phyloP scores from a whole-genome alignment of 2,797 vertebrate genomes.

The Emys orbicularis region DNA sequence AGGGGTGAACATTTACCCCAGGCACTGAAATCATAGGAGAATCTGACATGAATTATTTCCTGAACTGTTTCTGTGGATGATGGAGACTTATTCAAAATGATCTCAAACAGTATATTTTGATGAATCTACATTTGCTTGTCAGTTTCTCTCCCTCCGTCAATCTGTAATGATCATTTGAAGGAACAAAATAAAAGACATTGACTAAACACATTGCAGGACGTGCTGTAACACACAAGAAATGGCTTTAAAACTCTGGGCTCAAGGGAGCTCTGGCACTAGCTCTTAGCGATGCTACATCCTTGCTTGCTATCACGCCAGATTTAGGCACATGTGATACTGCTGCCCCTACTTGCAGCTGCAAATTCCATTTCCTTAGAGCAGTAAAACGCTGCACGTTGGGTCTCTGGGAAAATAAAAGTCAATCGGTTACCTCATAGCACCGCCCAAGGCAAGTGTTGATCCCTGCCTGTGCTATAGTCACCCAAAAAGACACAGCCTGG shows the following conservation, averaged over 20 bases:
- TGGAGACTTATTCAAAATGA: constrained; percentile 66
- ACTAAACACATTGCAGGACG: constrained; percentile 20
- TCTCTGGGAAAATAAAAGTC: not conserved
- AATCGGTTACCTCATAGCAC: not conserved
- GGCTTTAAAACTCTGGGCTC: not conserved
- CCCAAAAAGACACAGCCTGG: not conserved
- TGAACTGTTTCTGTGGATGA: not conserved
- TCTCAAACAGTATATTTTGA: constrained; percentile 41
- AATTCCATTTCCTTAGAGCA: not conserved
- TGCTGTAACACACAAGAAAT: constrained; percentile 32
- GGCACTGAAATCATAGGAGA: accelerated
- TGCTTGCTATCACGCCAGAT: not conserved
- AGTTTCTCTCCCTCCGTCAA: not conserved
- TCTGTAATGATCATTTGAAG: constrained; percentile 53
- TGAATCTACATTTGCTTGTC: constrained; percentile 38
- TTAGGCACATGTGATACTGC: not conserved
- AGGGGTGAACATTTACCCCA: not conserved
- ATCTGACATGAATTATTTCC: constrained; percentile 33
- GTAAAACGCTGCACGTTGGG: not conserved
- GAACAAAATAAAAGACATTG: not conserved
- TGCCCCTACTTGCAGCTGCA: not conserved
- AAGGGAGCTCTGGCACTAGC: constrained; percentile 1
- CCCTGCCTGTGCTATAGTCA: not conserved
- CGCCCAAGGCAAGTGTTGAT: not conserved
- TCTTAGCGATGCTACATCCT: not conserved